Evolutionary conservation across 1,140 invertebrate species (phyloP), one percentile per base, ranked within the genome.

Genomic region (Polypedilum pembai): DNA sequence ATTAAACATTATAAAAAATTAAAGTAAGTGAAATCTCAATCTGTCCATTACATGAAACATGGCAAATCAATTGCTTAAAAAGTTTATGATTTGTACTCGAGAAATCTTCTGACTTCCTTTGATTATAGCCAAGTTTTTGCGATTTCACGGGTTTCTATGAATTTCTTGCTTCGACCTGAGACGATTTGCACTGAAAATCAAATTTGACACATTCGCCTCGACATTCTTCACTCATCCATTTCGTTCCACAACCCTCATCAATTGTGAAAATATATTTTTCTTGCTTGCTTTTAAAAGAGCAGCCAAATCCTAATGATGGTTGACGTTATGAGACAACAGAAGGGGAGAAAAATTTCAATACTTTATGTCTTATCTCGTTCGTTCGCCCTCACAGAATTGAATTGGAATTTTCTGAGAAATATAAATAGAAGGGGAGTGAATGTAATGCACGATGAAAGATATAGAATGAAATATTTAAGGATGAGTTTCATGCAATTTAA

Each of bases 181-280:
- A 33, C 24, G 24, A 33, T 33, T 1, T 33, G 24, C 24, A 5
- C 24, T 33, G 24, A 56, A 56, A 56, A 56, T 56, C 45, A 56
- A 56, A 56, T 56, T 56, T 56, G 45, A 56, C 45, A 56, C 45
- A 56, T 56, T 56, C 45, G 45, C 15, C 45, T 56, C 45, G 45
- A n/a, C 45, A n/a, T n/a, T 56, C 15, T 56, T n/a, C 45, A 56
- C n/a, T 56, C 45, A n/a, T 56, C 45, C 15, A 15, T 56, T 56
- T 56, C 45, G 12, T 56, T n/a, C 1, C n/a, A 12, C 45, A 12
- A 56, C 45, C 45, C 45, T 56, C 45, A n/a, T 56, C 45, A 56
- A 56, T 56, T 56, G 45, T 15, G 15, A 12, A 45, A n/a, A 56
- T 56, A 56, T n/a, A 56, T 56, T 56, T n/a, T n/a, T 56, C 45